Conservation (phyloP, 2,888 invertebrate genomes). For the Tigriopus californicus region DNA sequence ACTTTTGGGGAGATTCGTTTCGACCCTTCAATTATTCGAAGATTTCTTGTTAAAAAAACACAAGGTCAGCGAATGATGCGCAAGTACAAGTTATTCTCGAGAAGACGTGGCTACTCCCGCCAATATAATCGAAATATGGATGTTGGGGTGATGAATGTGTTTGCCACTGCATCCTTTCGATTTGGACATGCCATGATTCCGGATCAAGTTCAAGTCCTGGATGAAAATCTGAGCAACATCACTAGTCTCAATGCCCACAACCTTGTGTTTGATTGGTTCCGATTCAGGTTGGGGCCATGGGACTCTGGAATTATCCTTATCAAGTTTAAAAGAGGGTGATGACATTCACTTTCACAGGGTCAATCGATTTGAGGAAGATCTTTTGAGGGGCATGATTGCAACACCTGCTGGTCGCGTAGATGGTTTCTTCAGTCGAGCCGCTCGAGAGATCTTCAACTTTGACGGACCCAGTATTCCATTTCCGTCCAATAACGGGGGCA, state of each 20-base stretch:
- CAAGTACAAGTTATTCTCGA: background rate
- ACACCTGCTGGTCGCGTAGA: background rate
- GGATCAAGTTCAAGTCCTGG: background rate
- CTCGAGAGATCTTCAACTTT: background rate
- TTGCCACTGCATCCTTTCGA: background rate
- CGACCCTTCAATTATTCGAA: no score
- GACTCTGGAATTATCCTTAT: no score
- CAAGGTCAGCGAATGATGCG: background rate
- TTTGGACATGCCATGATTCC: slow-evolving; percentile 2
- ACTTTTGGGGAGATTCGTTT: background rate
- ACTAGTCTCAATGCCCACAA: background rate
- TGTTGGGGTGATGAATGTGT: background rate
- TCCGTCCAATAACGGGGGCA: background rate
- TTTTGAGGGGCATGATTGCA: background rate
- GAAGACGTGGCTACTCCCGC: background rate
- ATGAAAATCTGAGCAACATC: background rate
- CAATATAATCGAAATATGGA: background rate
- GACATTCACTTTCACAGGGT: no score
- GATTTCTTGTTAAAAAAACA: no score
- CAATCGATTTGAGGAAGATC: no score
- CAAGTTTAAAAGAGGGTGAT: no score
- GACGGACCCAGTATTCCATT: no score
- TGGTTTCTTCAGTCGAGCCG: background rate
- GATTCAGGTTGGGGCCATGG: no score
- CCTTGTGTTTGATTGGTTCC: background rate